Conservation (phyloP, 2,888 invertebrate species). For the Eupithecia inturbata region DNA sequence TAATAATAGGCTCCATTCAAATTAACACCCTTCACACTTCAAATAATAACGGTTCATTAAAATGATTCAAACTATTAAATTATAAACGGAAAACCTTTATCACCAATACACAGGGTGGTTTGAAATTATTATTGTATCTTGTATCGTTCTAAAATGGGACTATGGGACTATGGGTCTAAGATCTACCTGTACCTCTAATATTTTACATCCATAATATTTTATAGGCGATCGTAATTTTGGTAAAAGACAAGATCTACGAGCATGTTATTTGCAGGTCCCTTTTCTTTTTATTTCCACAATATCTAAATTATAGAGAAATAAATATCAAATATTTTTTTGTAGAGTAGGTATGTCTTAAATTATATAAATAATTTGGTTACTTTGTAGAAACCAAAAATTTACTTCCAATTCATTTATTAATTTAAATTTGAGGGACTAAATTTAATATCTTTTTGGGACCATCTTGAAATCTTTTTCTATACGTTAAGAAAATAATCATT, state of each 20-base stretch:
- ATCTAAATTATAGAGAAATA: not conserved
- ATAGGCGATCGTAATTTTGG: not conserved
- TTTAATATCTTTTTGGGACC: not conserved
- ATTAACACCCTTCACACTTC: constrained; percentile 33
- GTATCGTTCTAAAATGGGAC: not conserved
- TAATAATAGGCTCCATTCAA: constrained; percentile 18
- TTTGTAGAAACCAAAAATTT: too few relatives aligned
- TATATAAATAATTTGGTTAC: too few relatives aligned
- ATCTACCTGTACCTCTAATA: not conserved
- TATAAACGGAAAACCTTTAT: constrained; percentile 7
- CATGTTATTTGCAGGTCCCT: constrained; percentile 1
- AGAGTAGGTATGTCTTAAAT: too few relatives aligned
- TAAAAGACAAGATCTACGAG: not conserved
- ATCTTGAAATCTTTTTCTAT: not conserved
- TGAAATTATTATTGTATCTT: not conserved
- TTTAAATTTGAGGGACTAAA: too few relatives aligned
- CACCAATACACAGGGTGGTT: constrained; percentile 9
- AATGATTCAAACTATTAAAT: constrained; percentile 16
- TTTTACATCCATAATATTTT: constrained; percentile 5
- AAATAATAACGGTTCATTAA: constrained; percentile 29
- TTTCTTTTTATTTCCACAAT: not conserved
- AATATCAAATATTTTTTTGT: not conserved
- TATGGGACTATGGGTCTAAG: not conserved
- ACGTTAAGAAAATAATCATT: not conserved
- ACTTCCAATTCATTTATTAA: not conserved